Evolutionary conservation across 2,797 vertebrate genomes (phyloP).

Genomic region (Vultur gryphus): DNA sequence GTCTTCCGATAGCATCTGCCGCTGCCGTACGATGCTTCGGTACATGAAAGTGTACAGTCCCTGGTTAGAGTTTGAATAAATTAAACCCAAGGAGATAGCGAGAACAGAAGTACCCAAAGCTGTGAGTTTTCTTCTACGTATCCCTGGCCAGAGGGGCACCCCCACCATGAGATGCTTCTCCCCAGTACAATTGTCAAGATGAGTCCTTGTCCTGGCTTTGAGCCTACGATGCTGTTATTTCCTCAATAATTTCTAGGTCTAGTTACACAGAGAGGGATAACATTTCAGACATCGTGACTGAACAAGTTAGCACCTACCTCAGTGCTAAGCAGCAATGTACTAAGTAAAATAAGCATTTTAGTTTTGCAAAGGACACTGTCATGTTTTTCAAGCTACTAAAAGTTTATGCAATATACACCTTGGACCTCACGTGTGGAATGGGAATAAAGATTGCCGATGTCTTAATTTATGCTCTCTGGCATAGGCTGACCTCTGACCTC

Average conservation of each 20-base stretch:
- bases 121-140: rapidly evolving
- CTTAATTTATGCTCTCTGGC: background rate
- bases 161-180: background rate
- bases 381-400: background rate
- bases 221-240: rapidly evolving
- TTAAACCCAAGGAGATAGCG: background rate
- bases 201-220: background rate
- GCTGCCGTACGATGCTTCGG: rapidly evolving
- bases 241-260: background rate
- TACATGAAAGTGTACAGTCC: rapidly evolving
- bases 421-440: rapidly evolving
- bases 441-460: background rate
- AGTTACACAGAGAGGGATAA: rapidly evolving
- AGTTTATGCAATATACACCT: background rate
- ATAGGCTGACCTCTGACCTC: background rate
- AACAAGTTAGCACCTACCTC: background rate
- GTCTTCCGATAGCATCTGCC: background rate
- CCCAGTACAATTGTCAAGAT: rapidly evolving
- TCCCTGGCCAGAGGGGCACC: background rate
- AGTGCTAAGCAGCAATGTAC: rapidly evolving
- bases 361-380: no score
- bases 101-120: background rate
- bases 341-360: no score
- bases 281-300: background rate
- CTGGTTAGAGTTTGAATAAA: no score